Evolutionary conservation across 2,113 vertebrate genomes (phyloP).

Genomic region (Anoplopoma fimbria): DNA sequence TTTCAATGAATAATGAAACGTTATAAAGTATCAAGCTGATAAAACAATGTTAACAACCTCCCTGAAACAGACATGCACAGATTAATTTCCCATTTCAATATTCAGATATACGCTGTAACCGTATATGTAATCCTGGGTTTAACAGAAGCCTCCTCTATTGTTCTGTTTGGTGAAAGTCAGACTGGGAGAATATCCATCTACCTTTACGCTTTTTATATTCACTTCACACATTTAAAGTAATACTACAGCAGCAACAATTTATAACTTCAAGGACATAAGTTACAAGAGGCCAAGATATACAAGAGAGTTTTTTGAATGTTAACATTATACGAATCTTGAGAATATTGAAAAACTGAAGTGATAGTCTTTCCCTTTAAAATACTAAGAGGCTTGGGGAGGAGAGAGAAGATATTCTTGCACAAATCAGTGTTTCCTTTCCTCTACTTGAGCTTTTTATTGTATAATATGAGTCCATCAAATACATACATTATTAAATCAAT

Average conservation of each 20-base stretch:
- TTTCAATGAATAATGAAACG: neutral
- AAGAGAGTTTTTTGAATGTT: neutral
- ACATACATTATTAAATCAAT: neutral
- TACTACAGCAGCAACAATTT: neutral
- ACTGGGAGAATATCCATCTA: neutral
- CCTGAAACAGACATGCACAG: neutral
- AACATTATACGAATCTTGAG: conserved; percentile 7
- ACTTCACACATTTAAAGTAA: neutral
- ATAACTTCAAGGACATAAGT: neutral
- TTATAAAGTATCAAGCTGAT: neutral
- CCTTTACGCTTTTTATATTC: neutral
- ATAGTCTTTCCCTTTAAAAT: neutral
- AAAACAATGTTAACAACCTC: neutral
- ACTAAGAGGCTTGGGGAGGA: neutral
- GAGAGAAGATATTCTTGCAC: neutral
- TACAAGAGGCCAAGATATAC: neutral
- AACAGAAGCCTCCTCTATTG: neutral
- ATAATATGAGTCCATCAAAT: neutral
- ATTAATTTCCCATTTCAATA: neutral
- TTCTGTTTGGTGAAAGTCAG: neutral
- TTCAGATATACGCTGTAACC: neutral
- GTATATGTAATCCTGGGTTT: neutral
- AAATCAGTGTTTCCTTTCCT: conserved; percentile 7
- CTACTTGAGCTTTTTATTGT: neutral
- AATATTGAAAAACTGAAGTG: neutral